phyloP scores from a whole-genome alignment of 1,140 invertebrate species.

The Calosoma granatense region DNA sequence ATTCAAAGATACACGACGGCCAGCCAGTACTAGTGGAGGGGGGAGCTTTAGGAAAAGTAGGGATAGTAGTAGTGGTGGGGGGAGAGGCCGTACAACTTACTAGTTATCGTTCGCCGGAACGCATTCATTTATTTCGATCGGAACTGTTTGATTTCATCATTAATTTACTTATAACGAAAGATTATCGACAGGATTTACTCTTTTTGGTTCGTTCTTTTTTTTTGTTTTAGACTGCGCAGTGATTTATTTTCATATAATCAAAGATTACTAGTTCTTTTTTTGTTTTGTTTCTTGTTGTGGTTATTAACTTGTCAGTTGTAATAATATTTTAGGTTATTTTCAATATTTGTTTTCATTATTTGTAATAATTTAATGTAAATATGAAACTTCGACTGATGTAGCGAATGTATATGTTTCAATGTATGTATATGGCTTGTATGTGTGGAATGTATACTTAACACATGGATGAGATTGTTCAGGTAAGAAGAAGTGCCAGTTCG shows the following conservation, averaged over 20 bases:
- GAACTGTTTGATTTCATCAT: slow-evolving; percentile 2
- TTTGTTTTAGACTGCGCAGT: not conserved
- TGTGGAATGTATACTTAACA: no score
- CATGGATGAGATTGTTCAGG: no score
- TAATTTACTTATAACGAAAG: slow-evolving; percentile 8
- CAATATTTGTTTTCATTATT: no score
- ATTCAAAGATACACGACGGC: not conserved
- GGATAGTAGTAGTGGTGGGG: not conserved
- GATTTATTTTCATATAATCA: not conserved
- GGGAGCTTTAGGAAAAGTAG: not conserved
- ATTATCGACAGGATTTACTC: not conserved
- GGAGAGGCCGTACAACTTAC: not conserved
- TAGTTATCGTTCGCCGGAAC: not conserved
- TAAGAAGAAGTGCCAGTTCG: no score
- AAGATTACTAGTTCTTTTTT: not conserved
- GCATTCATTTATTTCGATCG: slow-evolving; percentile 1
- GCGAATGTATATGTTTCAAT: no score
- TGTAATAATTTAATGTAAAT: no score
- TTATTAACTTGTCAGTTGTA: no score
- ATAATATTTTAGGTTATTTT: no score
- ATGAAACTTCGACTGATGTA: no score
- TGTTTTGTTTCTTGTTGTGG: not conserved
- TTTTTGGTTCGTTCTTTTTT: no score
- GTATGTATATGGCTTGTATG: no score
- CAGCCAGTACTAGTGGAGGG: not conserved